Evolutionary conservation across 2,797 vertebrate species (phyloP).

Genomic region (Rhinogobio ventralis): DNA sequence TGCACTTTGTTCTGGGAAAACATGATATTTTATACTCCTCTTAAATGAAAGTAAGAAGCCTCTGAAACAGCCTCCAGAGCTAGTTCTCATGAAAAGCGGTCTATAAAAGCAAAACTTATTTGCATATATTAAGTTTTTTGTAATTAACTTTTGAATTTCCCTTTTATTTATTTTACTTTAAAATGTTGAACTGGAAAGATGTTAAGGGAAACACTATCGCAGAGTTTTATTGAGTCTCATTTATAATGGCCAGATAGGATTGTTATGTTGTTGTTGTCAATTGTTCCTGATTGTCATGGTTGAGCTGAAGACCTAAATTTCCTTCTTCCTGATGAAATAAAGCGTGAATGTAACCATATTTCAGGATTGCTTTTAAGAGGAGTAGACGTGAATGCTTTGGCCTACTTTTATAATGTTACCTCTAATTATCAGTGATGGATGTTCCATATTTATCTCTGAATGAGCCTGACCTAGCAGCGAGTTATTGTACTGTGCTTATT

Average conservation of each 20-base stretch:
- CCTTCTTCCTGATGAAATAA: not conserved
- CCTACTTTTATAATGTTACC: conserved; percentile 54
- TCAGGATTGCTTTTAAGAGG: conserved; percentile 19
- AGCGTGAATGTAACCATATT: not conserved
- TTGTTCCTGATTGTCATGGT: conserved; percentile 1
- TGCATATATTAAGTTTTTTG: not conserved
- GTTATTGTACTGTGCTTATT: conserved; percentile 20
- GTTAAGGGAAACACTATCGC: not conserved
- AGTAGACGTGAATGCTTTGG: conserved; percentile 40
- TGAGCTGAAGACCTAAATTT: conserved; percentile 1
- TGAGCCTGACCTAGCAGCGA: conserved; percentile 34
- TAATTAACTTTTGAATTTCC: not conserved
- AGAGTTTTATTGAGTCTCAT: not conserved
- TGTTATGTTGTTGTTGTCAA: not conserved
- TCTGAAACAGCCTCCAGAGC: not conserved
- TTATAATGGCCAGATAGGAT: not conserved
- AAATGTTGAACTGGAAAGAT: not conserved
- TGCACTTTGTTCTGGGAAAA: not conserved
- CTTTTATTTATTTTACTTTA: not conserved
- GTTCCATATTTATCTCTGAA: conserved; percentile 51
- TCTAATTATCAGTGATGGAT: conserved; percentile 63
- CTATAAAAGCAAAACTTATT: not conserved
- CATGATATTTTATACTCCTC: not conserved
- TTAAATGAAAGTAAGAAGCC: not conserved
- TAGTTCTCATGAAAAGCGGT: not conserved